phyloP scores from a whole-genome alignment of 2,797 vertebrate species.

The Ammospiza maritima region DNA sequence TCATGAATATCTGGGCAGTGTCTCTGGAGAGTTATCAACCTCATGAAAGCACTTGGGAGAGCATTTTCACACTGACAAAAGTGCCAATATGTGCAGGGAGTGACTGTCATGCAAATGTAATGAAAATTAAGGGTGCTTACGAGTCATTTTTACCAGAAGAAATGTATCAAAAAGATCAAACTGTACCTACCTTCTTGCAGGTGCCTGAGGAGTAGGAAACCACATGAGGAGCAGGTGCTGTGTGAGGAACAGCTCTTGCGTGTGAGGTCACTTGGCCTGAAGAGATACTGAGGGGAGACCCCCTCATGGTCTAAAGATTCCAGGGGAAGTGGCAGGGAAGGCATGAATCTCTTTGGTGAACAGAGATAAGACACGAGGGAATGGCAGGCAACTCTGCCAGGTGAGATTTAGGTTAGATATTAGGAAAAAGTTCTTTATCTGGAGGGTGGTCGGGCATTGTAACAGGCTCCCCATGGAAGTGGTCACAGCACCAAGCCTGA shows the following conservation, averaged over 20 bases:
- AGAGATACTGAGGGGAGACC: background rate
- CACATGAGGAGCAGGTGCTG: rapidly evolving
- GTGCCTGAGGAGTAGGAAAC: background rate
- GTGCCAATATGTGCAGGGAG: background rate
- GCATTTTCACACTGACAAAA: background rate
- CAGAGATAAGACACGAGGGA: background rate
- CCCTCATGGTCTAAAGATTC: rapidly evolving
- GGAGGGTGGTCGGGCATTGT: rapidly evolving
- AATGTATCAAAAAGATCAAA: background rate
- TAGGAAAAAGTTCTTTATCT: background rate
- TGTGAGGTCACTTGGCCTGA: background rate
- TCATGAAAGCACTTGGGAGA: background rate
- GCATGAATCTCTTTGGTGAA: background rate
- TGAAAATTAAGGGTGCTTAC: background rate
- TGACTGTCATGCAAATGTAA: background rate
- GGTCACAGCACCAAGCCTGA: background rate
- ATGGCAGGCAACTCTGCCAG: background rate
- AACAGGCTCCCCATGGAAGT: background rate
- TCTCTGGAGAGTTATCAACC: background rate
- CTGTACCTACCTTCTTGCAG: background rate
- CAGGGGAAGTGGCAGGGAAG: background rate
- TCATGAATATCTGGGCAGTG: background rate
- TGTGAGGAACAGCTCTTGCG: background rate
- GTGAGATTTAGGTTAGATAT: background rate
- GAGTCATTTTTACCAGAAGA: background rate